Percentiles rank a stretch among this genome's conserved stretches.
Conservation (phyloP, 2,888 invertebrate genomes). For the Agrotis clavis region DNA sequence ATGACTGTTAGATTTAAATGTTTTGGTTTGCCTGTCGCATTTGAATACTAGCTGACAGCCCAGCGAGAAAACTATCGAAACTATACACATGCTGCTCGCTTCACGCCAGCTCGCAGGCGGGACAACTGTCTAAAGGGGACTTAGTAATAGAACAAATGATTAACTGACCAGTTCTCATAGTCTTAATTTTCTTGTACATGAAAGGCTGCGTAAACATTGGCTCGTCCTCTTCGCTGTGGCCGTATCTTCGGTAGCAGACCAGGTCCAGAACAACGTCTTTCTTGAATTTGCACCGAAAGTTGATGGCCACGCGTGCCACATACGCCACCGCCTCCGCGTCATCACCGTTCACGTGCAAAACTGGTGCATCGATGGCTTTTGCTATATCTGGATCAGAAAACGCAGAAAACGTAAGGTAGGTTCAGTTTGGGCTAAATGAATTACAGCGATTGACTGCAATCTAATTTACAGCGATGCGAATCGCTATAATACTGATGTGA, state of each 20-base stretch:
- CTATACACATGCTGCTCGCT: too few relatives aligned
- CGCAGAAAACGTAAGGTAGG: neutral
- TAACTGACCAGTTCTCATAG: slow-evolving; percentile 89
- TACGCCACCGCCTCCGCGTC: slow-evolving; percentile 98
- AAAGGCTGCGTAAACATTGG: slow-evolving; percentile 98
- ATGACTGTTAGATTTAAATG: too few relatives aligned
- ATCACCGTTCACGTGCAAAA: slow-evolving; percentile 98
- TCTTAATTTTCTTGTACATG: slow-evolving; percentile 97
- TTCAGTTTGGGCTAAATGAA: too few relatives aligned
- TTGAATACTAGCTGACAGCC: too few relatives aligned
- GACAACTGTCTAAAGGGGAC: neutral
- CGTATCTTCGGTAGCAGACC: slow-evolving; percentile 96
- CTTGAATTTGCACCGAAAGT: slow-evolving; percentile 96
- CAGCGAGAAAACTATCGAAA: too few relatives aligned
- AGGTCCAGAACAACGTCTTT: slow-evolving; percentile 97
- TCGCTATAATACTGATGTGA: too few relatives aligned
- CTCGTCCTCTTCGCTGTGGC: slow-evolving; percentile 98
- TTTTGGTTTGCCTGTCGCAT: too few relatives aligned
- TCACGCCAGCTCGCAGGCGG: too few relatives aligned
- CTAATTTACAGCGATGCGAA: neutral
- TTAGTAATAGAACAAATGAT: neutral
- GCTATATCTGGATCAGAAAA: slow-evolving; percentile 92
- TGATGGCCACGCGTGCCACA: slow-evolving; percentile 96
- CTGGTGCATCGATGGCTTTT: slow-evolving; percentile 97
- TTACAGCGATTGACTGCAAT: neutral